These are phyloP conservation scores for Knipowitschia caucasica DNA, from an alignment of 2,797 vertebrate species.

Conservation along the genomic window DNA sequence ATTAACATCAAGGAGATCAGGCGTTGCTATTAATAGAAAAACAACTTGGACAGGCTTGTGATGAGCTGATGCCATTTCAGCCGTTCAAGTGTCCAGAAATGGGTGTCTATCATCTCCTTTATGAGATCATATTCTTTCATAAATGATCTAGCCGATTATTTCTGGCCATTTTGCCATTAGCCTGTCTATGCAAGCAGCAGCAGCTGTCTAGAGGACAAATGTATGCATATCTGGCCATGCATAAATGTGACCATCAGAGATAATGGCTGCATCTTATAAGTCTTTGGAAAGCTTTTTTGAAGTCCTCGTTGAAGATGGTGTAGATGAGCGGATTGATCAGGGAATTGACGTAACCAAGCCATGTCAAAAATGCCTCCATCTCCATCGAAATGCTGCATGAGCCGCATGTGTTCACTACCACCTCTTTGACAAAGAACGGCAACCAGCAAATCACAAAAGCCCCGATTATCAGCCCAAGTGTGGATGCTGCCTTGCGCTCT, in stretches of 20 bases:
- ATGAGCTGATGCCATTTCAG: slow-evolving; percentile 38
- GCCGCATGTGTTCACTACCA: slow-evolving; percentile 88
- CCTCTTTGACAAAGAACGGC: slow-evolving; percentile 97
- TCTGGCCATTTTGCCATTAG: slow-evolving; percentile 17
- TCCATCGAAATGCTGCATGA: slow-evolving; percentile 85
- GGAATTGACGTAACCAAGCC: slow-evolving; percentile 97
- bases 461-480: slow-evolving; percentile 90
- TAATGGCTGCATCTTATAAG: slow-evolving; percentile 86
- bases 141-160: slow-evolving; percentile 17
- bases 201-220: slow-evolving; percentile 4
- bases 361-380: slow-evolving; percentile 92
- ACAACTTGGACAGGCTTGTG: slow-evolving; percentile 33
- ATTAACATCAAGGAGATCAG: slow-evolving; percentile 50
- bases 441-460: slow-evolving; percentile 98
- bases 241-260: slow-evolving; percentile 63
- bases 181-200: slow-evolving; percentile 12
- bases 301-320: slow-evolving; percentile 98
- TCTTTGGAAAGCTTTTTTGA: slow-evolving; percentile 98
- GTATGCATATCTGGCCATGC: slow-evolving; percentile 17
- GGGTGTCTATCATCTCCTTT: slow-evolving; percentile 18
- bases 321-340: slow-evolving; percentile 98
- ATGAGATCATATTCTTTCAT: slow-evolving; percentile 25
- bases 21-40: slow-evolving; percentile 48
- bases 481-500: slow-evolving; percentile 92
- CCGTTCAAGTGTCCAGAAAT: slow-evolving; percentile 40